Evolutionary conservation across 37 sponge, comb jelly and placozoan genomes (phyloP), one percentile per base, ranked within the genome.

Genomic region (Corticium candelabrum): DNA sequence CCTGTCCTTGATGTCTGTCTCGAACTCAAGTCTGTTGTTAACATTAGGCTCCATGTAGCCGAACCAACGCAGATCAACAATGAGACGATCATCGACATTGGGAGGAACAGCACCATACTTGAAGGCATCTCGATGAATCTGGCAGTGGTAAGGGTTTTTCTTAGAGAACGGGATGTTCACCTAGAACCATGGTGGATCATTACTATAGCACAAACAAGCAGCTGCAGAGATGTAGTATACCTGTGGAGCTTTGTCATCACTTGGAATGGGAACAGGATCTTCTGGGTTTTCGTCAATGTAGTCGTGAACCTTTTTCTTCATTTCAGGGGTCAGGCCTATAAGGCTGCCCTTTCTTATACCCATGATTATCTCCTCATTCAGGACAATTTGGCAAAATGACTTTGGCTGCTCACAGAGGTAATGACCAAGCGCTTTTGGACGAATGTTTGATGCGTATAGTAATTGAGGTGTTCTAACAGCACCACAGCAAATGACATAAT

Each of bases 231-330:
- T n/a, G n/a, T n/a, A n/a, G n/a, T 85, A 81, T 15, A 81, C 72
- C 40, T 80, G 75, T 0, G 85, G 77, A 43, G 76, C 35, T n/a
- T 80, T 57, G 33, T n/a, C 71, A 7, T 77, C 85, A 80, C 39
- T 1, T 68, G 85, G 85, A 71, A 85, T 85, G 15, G 85, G 85
- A 37, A 85, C 68, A 0, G 85, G 80, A 41, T 85, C 85, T 3
- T 80, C 37, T 0, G 85, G 81, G 43, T 85, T 38, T 3, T 67
- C 40, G 32, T 78, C 30, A 1, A 32, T 5, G 41, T 40, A 41
- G 35, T 75, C 15, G 0, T 50, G 37, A 0, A 79, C 77, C 36
- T 32, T 3, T 3, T 41, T 39, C 1, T 27, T 21, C 30, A 40
- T 62, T 4, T 67, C 27, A n/a, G n/a, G n/a, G n/a, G n/a, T n/a